Base-by-base conservation (phyloP, 2,888 invertebrate species). In the Meganola albula region DNA sequence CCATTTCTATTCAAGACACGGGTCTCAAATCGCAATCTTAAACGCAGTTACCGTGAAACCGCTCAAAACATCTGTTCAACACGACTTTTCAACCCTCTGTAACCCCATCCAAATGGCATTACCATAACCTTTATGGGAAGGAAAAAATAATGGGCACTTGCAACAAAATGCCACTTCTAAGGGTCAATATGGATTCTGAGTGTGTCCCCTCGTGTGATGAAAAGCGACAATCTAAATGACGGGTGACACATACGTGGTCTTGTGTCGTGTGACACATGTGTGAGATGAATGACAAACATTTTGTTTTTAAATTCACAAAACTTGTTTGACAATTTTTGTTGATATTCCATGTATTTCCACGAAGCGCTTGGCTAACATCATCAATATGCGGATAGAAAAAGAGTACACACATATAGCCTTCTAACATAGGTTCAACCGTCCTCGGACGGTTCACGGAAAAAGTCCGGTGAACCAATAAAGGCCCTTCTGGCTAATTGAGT, bases 151-250 rank as follows among this genome's bases (percentile, higher is more conserved):
- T 75, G 73, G 75, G 59, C 67, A 68, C 66, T 75, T 60, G 60
- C 46, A 55, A 51, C 57, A 54, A 61, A 72, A 71, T 70, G 70
- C 59, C 65, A 62, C 57, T 51, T 50, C 41, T 53, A 44, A 53
- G 77, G 79, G 78, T 76, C 76, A 76, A 72, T 63, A 53, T 52
- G 55, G 58, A 60, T 55, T 48, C 51, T 49, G 41, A 20, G 8
- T 31, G 50, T 27, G 49, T 55, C 55, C 63, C 68, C 66, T 65
- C 45, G 62, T 54, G 75, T 76, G 85, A 86, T 86, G 86, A 87
- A 86, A 87, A 79, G 85, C 79, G 82, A 75, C 79, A 74, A 65
- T 69, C 67, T 62, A 70, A 78, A 84, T 82, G 83, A 84, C 74
- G 78, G 78, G 85, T 80, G 84, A 84, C 83, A 79, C 56, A 60